Evolutionary conservation across 2,113 vertebrate genomes (phyloP).

Genomic region (Leptobrachium ailaonicum): DNA sequence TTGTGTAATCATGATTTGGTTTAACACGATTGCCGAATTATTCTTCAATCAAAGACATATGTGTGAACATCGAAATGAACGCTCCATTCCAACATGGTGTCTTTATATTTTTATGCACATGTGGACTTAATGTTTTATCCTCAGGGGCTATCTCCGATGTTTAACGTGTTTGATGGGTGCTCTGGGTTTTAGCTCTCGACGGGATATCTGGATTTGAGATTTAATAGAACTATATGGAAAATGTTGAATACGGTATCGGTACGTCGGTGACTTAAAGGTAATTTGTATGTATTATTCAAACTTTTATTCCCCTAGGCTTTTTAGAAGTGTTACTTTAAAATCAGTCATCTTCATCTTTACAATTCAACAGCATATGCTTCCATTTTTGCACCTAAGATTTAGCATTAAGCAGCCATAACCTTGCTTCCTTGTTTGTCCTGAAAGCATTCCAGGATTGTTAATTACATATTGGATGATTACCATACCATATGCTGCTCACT

Average conservation of each 20-base stretch:
- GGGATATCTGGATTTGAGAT: conserved; percentile 56
- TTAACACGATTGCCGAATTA: conserved; percentile 85
- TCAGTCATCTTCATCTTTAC: conserved; percentile 53
- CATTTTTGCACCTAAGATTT: conserved; percentile 59
- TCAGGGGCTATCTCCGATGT: conserved; percentile 73
- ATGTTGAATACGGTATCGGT: conserved; percentile 70
- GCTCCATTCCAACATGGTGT: conserved; percentile 81
- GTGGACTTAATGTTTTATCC: conserved; percentile 70
- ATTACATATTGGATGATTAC: conserved; percentile 64
- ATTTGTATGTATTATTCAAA: conserved; percentile 73
- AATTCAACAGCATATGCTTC: conserved; percentile 55
- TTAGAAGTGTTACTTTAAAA: conserved; percentile 63
- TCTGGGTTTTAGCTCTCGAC: conserved; percentile 65
- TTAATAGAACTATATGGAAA: conserved; percentile 69
- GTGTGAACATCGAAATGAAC: conserved; percentile 68
- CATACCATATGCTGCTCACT: conserved; percentile 60
- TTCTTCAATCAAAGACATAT: conserved; percentile 84
- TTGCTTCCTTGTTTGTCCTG: conserved; percentile 66
- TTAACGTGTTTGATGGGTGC: conserved; percentile 63
- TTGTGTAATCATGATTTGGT: conserved; percentile 83
- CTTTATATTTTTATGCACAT: conserved; percentile 11
- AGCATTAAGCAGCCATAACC: conserved; percentile 63
- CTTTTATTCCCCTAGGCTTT: conserved; percentile 58
- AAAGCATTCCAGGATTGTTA: conserved; percentile 63
- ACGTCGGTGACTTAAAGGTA: conserved; percentile 72